A percentile compares a stretch with the other conserved stretches of the same genome.
Conservation (phyloP, 2,113 vertebrate species). For the Peromyscus californicus region DNA sequence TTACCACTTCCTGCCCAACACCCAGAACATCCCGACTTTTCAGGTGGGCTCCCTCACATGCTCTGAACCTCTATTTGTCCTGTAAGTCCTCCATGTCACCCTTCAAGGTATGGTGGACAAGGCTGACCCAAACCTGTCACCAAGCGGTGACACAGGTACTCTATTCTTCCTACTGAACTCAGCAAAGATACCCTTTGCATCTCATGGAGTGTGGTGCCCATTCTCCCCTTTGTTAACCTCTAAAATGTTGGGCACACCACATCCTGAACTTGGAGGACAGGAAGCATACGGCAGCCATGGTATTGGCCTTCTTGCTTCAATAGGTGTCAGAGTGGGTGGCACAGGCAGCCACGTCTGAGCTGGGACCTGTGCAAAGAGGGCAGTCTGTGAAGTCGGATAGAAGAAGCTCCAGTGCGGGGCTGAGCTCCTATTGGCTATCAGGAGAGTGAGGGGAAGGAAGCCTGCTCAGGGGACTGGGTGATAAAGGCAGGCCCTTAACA, state of each 20-base stretch:
- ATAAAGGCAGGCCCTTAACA: background rate
- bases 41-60: background rate
- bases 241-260: too few species aligned
- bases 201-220: too few species aligned
- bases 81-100: background rate
- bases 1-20: background rate
- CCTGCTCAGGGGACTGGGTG: background rate
- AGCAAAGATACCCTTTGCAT: background rate
- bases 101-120: background rate
- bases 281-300: fast-evolving
- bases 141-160: background rate
- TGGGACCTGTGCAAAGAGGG: background rate
- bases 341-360: background rate
- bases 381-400: too few species aligned
- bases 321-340: background rate
- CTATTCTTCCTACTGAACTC: background rate
- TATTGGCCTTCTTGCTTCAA: background rate
- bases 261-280: background rate
- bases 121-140: background rate
- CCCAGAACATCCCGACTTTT: background rate
- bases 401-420: background rate
- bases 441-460: background rate
- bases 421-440: background rate
- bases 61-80: background rate
- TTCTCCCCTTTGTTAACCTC: background rate